Evolutionary conservation across 2,888 invertebrate species (phyloP), one percentile per base, ranked within the genome.

Genomic region (Troides helena): DNA sequence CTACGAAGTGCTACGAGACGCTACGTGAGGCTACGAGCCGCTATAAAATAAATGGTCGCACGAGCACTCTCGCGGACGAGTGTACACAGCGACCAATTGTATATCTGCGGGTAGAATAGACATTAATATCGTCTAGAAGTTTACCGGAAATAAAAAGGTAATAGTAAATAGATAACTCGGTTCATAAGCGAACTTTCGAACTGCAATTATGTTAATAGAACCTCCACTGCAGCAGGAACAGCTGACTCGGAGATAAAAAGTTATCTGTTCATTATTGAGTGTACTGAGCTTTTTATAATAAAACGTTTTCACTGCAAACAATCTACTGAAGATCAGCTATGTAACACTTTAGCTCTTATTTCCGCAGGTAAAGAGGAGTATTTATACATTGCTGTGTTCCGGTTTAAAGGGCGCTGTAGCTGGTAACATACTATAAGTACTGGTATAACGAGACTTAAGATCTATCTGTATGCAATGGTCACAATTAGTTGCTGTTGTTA

Each of bases 1-100:
- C 53, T 53, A 53, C 53, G 53, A 53, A 17, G 53, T 53, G 53
- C 53, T 53, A 53, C 53, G 53, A 17, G n/a, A 53, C 53, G 53
- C 53, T 17, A 53, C 17, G 53, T 39, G 39, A 39, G 8, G 39
- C 39, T 39, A 39, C 39, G 53, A 53, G n/a, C 17, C 53, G 53
- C 17, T 17, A n/a, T 53, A 53, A 53, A 53, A 53, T 53, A 53
- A 53, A 53, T 53, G 53, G 12, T 18, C 53, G 17, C 53, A 53
- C 53, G 53, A 53, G n/a, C 53, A 53, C 53, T 18, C 53, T 17
- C 53, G 17, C 53, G 53, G 39, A 18, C 53, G 17, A 53, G n/a
- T 18, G 53, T 53, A 53, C 53, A 53, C 53, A 53, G 53, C 14
- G 18, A 17, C 6, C 6, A 18, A 12, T 53, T 17, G 6, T 53